Percentiles rank a stretch among this genome's conserved stretches.
These are phyloP conservation scores for Pollenia griseotomentosa DNA, from an alignment of 2,888 invertebrate species.

Conservation along the genomic window DNA sequence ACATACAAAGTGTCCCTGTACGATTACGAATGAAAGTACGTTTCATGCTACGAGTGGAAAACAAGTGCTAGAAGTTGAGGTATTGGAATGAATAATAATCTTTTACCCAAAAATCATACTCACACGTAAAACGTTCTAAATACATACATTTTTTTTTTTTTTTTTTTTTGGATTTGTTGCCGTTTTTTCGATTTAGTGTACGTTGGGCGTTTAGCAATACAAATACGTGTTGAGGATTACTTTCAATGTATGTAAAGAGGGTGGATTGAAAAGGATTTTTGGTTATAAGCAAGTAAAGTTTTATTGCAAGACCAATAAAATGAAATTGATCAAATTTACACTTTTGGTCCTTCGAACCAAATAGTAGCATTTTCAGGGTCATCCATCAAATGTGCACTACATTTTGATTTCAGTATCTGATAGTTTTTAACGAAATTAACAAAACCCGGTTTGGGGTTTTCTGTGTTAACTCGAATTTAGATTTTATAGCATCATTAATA, in stretches of 20 bases:
- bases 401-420: too few species aligned
- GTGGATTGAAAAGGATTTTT: not conserved
- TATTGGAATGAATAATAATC: slow-evolving; percentile 68
- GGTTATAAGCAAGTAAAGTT: not conserved
- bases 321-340: too few species aligned
- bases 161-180: slow-evolving; percentile 30
- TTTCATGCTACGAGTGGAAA: slow-evolving; percentile 13
- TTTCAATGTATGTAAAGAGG: slow-evolving; percentile 37
- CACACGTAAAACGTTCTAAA: slow-evolving; percentile 51
- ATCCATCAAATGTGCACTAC: too few species aligned
- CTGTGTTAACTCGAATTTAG: too few species aligned
- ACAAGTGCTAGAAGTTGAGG: slow-evolving; percentile 21
- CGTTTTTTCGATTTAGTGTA: slow-evolving; percentile 17
- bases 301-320: too few species aligned
- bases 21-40: slow-evolving; percentile 28
- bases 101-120: slow-evolving; percentile 62
- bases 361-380: too few species aligned
- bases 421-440: too few species aligned
- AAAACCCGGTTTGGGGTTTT: too few species aligned
- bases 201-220: slow-evolving; percentile 32
- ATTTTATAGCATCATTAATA: too few species aligned
- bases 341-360: too few species aligned
- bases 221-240: slow-evolving; percentile 66
- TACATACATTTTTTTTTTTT: slow-evolving; percentile 28
- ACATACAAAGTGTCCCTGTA: not conserved